Base-by-base conservation (phyloP, 2,113 vertebrate genomes). In the Mesoclemmys tuberculata region DNA sequence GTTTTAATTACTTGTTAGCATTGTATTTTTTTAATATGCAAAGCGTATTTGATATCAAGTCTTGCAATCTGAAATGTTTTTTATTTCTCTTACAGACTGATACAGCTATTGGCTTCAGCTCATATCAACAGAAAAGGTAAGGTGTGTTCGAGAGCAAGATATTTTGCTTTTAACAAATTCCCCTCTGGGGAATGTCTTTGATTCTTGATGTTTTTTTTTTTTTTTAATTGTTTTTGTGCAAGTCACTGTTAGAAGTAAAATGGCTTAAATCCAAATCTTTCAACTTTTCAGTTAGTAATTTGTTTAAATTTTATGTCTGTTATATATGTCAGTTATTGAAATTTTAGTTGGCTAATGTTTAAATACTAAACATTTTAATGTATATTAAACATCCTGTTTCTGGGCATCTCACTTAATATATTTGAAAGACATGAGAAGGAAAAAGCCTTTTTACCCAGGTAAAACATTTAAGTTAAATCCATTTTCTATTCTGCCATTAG, bases 41-140 rank as follows among this genome's bases (percentile, higher is more conserved):
- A 29, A 10, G 54, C 13, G 0, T 83, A 16, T 46, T 91, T 68
- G 12, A 24, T 88, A 24, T 74, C 54, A 54, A 11, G 79, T 7
- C 75, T 96, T 77, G 83, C 82, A 56, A 10, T 88, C 52, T 24
- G 87, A 71, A 11, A 31, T 77, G 3, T 82, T 56, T 92, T 93
- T 97, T 95, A 52, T 96, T 96, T 83, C 29, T 97, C 97, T 98
- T 97, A 71, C 97, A 99, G 98, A 96, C 98, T 85, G 98, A 98
- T 93, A 98, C 98, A 97, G 97, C 98, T 46, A 96, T 98, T 97
- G 98, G 98, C 94, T 98, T 98, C 97, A 96, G 97, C 97, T 98
- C 98, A 48, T 98, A 98, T 97, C 98, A 98, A 90, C 98, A 99
- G 92, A 99, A 99, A 97, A 98, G 98, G 98, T 99, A 98, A 98